Evolutionary conservation across 2,113 vertebrate species (phyloP), one percentile per base, ranked within the genome.

Genomic region (Cyprinus carpio): DNA sequence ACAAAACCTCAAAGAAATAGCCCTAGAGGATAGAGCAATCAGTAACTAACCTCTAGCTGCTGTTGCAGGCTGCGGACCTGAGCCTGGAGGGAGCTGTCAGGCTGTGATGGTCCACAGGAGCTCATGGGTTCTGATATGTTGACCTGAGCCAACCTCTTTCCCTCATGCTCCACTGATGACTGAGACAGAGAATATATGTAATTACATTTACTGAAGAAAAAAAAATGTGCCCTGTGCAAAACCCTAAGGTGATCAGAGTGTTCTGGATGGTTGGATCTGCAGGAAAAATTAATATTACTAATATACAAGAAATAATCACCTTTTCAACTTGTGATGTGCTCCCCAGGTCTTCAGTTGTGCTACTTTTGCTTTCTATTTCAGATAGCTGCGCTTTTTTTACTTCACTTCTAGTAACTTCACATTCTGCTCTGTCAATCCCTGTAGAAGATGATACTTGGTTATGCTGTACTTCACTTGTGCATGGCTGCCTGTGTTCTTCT

Each of bases 61-160:
- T 95, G 95, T 84, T 96, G 94, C 83, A 97, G 93, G 23, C 91
- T 89, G 74, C 89, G 91, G 86, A 97, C 92, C 90, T 96, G 95
- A 72, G 86, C 90, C 92, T 96, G 96, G 76, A 97, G 95, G 62
- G 77, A 94, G 1, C 93, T 60, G 85, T 94, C 93, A 93, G 95
- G n/a, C 87, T 89, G 69, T 93, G 91, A 62, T 88, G 84, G 84
- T 90, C 91, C 1, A 46, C 75, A 71, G 76, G 67, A 77, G 58
- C 58, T 60, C 23, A 51, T 46, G 7, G 25, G 25, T 15, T 67
- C 18, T 58, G 87, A 83, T 15, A 81, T 69, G 92, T 89, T 15
- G 91, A 90, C 86, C 93, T 93, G 0, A 71, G 40, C 13, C 29
- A 20, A 54, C 51, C 46, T 96, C 0, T 96, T 87, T 37, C 93